Conservation (phyloP, 2,888 invertebrate genomes). For the Portevinia maculata region DNA sequence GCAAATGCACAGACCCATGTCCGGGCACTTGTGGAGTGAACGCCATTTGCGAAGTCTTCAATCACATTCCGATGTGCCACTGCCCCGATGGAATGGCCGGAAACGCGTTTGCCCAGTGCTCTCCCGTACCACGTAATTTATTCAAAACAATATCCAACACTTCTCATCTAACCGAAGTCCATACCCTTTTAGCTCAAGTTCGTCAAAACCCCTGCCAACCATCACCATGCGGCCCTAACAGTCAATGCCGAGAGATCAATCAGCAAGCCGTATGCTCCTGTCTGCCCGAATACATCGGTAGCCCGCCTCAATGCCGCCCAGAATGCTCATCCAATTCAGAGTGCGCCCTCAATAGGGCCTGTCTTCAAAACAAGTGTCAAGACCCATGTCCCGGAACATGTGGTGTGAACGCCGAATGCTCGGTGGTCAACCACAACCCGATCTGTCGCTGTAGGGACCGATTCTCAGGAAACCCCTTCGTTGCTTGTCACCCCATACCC, state of each 20-base stretch:
- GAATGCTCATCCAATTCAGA: conserved; percentile 89
- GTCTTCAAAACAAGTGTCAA: conserved; percentile 88
- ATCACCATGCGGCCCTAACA: conserved; percentile 89
- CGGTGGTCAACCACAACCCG: conserved; percentile 89
- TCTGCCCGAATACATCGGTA: conserved; percentile 87
- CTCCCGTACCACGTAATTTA: conserved; percentile 81
- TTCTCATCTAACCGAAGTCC: not conserved
- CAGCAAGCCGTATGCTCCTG: conserved; percentile 88
- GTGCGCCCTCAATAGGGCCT: conserved; percentile 87
- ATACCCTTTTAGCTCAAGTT: conserved; percentile 76
- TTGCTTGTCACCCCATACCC: conserved; percentile 83
- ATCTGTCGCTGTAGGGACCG: conserved; percentile 87
- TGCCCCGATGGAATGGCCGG: conserved; percentile 88
- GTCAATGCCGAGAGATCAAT: conserved; percentile 87
- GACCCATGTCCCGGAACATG: conserved; percentile 91
- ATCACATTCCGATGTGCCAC: conserved; percentile 89
- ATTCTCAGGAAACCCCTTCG: conserved; percentile 82
- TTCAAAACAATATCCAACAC: too few species aligned
- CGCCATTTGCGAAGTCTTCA: conserved; percentile 88
- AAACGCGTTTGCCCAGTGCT: conserved; percentile 87
- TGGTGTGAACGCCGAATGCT: conserved; percentile 89
- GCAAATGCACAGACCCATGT: conserved; percentile 89
- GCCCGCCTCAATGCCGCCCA: conserved; percentile 88
- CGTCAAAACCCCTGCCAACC: conserved; percentile 85
- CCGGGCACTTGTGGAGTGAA: conserved; percentile 88